Conservation (phyloP, 2,888 invertebrate species). For the Aporophyla nigra region DNA sequence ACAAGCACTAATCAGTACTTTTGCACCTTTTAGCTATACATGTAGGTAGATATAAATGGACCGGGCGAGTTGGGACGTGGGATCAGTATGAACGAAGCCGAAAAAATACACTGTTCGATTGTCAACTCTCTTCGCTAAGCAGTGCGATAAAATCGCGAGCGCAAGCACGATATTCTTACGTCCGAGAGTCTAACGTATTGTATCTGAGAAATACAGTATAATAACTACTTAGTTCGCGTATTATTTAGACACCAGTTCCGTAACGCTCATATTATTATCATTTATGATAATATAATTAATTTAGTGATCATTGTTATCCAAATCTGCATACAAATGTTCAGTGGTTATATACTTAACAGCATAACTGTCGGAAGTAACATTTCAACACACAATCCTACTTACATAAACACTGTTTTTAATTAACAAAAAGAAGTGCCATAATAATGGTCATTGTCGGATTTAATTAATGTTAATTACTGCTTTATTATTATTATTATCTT, state of each 20-base stretch:
- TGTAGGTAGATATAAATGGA: too few species aligned
- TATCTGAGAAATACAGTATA: background rate
- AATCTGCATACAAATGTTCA: conserved; percentile 33
- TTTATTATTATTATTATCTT: conserved; percentile 70
- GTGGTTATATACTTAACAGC: conserved; percentile 5
- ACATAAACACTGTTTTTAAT: conserved; percentile 67
- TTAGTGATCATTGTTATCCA: conserved; percentile 11
- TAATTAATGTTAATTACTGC: conserved; percentile 77
- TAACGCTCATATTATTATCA: background rate
- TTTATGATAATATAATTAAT: background rate
- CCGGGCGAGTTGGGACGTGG: too few species aligned
- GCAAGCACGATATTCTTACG: too few species aligned
- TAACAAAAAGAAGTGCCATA: conserved; percentile 68
- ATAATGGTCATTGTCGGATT: conserved; percentile 71
- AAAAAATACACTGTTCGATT: too few species aligned
- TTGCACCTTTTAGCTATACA: too few species aligned
- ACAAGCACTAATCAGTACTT: too few species aligned
- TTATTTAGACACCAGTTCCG: background rate
- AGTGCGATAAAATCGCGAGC: too few species aligned
- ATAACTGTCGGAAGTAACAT: conserved; percentile 38
- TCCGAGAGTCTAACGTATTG: background rate
- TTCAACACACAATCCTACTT: conserved; percentile 62
- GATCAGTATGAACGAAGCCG: too few species aligned
- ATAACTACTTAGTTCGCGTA: background rate
- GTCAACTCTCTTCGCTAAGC: too few species aligned